Percentiles rank a stretch among this genome's conserved stretches.
These are phyloP conservation scores for Bufo bufo DNA, from an alignment of 2,113 vertebrate genomes.

Conservation along the genomic window DNA sequence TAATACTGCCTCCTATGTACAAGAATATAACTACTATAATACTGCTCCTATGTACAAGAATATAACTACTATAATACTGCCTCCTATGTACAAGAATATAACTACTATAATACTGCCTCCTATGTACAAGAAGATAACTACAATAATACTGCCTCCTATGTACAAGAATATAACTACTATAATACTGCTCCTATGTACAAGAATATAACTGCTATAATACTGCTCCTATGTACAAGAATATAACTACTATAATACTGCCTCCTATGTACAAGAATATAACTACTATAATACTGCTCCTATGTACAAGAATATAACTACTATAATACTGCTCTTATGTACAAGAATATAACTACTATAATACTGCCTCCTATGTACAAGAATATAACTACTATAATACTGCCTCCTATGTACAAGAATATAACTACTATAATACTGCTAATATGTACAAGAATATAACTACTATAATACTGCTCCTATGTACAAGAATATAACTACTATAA, in stretches of 20 bases:
- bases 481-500: slow-evolving; percentile 5
- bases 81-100: neutral
- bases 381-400: too few species aligned
- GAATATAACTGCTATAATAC: slow-evolving; percentile 1
- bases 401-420: too few species aligned
- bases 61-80: slow-evolving; percentile 18
- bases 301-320: neutral
- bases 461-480: slow-evolving; percentile 1
- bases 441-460: neutral
- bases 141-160: neutral
- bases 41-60: neutral
- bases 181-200: neutral
- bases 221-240: neutral
- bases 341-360: slow-evolving; percentile 6
- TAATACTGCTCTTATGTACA: neutral
- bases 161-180: neutral
- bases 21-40: too few species aligned
- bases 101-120: neutral
- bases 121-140: neutral
- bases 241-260: slow-evolving; percentile 9
- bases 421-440: too few species aligned
- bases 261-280: slow-evolving; percentile 6
- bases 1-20: too few species aligned
- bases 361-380: neutral
- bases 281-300: neutral